Evolutionary conservation across 2,888 invertebrate genomes (phyloP).

Genomic region (Flabesymbios commensalis): DNA sequence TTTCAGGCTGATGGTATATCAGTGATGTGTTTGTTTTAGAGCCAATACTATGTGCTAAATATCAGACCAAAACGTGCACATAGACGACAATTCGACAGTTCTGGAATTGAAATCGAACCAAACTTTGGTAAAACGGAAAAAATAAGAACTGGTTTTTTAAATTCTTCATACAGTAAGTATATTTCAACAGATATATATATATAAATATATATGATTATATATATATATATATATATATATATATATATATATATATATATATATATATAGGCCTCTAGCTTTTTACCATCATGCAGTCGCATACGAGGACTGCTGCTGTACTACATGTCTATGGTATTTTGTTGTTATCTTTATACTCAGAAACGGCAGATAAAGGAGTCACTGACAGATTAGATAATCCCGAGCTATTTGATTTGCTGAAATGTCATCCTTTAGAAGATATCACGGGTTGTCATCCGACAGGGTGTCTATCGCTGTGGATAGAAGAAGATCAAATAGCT

Average conservation of each 20-base stretch:
- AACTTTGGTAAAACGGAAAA: constrained; percentile 54
- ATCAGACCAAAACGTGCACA: constrained; percentile 42
- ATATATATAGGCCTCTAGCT: too few species aligned
- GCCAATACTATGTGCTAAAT: constrained; percentile 44
- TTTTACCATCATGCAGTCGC: too few species aligned
- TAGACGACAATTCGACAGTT: constrained; percentile 44
- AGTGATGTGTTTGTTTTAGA: too few species aligned
- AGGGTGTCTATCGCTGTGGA: constrained; percentile 40
- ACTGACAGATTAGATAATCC: constrained; percentile 41
- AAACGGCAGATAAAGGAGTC: constrained; percentile 46
- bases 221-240: too few species aligned
- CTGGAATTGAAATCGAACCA: constrained; percentile 50
- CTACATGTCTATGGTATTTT: not conserved
- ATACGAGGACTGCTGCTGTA: too few species aligned
- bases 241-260: too few species aligned
- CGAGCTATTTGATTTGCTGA: constrained; percentile 37
- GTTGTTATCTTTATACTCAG: constrained; percentile 29
- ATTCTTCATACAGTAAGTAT: constrained; percentile 53
- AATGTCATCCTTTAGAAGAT: constrained; percentile 7
- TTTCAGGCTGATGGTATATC: too few species aligned
- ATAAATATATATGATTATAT: too few species aligned
- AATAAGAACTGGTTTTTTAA: constrained; percentile 49
- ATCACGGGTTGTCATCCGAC: constrained; percentile 22
- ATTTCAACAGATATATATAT: too few species aligned
- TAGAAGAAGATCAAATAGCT: constrained; percentile 33